phyloP scores from a whole-genome alignment of 2,888 invertebrate species.

The Gastracanthus pulcherrimus region DNA sequence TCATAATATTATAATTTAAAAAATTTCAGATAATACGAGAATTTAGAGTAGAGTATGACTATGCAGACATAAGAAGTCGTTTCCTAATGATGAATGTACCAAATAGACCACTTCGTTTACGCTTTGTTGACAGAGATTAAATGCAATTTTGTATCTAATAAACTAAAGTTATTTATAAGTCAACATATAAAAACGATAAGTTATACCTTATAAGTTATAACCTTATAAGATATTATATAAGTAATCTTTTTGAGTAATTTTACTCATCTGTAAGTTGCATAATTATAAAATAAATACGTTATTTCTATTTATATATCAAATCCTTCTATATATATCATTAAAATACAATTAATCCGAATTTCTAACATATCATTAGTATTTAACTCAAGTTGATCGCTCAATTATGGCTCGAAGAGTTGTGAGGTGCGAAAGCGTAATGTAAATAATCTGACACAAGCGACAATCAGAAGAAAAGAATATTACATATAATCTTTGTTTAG shows the following conservation, averaged over 20 bases:
- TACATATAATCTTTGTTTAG: not conserved
- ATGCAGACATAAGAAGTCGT: slow-evolving; percentile 82
- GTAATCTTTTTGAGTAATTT: not conserved
- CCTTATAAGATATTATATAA: not conserved
- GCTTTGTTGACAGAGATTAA: slow-evolving; percentile 81
- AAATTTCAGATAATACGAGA: slow-evolving; percentile 81
- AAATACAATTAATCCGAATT: no score
- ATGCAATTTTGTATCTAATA: not conserved
- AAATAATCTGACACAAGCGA: slow-evolving; percentile 17
- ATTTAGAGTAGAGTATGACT: slow-evolving; percentile 84
- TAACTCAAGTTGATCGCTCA: not conserved
- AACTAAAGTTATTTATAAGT: not conserved
- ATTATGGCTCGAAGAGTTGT: slow-evolving; percentile 23
- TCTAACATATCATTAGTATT: not conserved
- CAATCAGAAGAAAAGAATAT: not conserved
- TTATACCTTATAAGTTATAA: not conserved
- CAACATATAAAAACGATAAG: not conserved
- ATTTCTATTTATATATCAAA: not conserved
- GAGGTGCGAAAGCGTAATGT: not conserved
- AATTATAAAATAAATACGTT: not conserved
- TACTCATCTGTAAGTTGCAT: not conserved
- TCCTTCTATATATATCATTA: not conserved
- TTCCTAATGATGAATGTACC: slow-evolving; percentile 81
- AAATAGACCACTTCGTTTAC: slow-evolving; percentile 81
- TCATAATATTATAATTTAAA: not conserved